These are phyloP conservation scores for Petrocephalus microphthalmus DNA, from an alignment of 2,113 vertebrate species.

Conservation along the genomic window DNA sequence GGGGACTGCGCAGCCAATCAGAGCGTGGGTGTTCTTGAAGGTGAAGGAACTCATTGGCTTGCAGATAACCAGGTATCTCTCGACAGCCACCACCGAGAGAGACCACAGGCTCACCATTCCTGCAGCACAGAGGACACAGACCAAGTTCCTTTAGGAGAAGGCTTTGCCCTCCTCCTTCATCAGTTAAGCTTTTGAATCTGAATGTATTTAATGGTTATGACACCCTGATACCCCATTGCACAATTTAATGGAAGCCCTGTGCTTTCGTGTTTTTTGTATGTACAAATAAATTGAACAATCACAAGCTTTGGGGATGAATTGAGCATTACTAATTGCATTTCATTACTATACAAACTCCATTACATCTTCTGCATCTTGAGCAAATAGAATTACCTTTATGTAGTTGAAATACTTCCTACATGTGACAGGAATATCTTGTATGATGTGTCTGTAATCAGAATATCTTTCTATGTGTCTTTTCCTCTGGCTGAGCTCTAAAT, in stretches of 20 bases:
- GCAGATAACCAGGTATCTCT: slow-evolving; percentile 65
- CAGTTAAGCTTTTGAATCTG: background rate
- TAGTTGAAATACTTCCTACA: background rate
- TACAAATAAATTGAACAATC: background rate
- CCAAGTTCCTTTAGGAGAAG: background rate
- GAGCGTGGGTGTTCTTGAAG: slow-evolving; percentile 58
- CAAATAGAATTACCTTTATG: background rate
- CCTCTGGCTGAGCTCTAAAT: background rate
- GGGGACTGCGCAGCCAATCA: slow-evolving; percentile 52
- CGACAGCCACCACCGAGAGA: slow-evolving; percentile 59
- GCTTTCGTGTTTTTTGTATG: background rate
- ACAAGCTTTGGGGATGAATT: background rate
- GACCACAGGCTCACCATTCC: slow-evolving; percentile 70
- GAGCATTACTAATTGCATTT: background rate
- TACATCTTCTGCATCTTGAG: background rate
- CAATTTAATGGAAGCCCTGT: background rate
- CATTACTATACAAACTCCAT: background rate
- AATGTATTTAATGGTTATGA: background rate
- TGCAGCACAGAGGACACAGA: slow-evolving; percentile 25
- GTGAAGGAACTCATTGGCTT: slow-evolving; percentile 61
- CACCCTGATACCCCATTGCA: background rate
- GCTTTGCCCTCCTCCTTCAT: background rate
- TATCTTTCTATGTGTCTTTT: background rate
- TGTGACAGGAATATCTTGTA: background rate
- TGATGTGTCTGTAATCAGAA: background rate